Evolutionary conservation across 1,140 invertebrate genomes (phyloP), one percentile per base, ranked within the genome.

Genomic region (Potamilus streckersoni): DNA sequence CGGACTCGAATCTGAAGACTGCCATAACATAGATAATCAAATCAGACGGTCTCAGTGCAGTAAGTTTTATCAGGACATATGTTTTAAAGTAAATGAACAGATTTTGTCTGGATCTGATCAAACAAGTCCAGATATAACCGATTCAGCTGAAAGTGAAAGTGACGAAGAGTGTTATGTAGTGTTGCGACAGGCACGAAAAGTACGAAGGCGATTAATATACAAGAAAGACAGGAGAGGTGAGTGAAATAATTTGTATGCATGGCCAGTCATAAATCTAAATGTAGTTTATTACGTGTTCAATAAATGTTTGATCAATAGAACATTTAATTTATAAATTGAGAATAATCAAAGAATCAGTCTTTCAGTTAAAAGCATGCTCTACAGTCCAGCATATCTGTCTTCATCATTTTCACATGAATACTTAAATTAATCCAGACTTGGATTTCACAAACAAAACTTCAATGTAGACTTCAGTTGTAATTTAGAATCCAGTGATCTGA

Each of bases 51-150:
- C 75, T 49, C 79, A 83, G 73, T 83, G 79, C 75, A 57, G 72
- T 20, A 79, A 80, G 65, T 81, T 80, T 73, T 81, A 79, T 68
- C 71, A 83, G 59, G 74, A 80, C 69, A 74, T 76, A 62, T 62
- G 79, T 31, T 71, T 80, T 55, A 66, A 79, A 38, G 78, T 64
- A 2, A 83, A 83, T 79, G 82, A 81, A 63, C 66, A 78, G 65
- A 64, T 83, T 13, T 65, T 83, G 17, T 78, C 82, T 11, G 82
- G 81, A 61, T 79, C 69, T 60, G 79, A 83, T 31, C 76, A 74
- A 17, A 78, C 78, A 11, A 71, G 65, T 5, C 65, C 74, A 8
- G 71, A 69, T 17, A 20, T 13, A 14, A 63, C 38, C 0, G 31
- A 27, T 19, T 38, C 59, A 20, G 27, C 60, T 14, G 75, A 77